Evolutionary conservation across 2,797 vertebrate genomes (phyloP).

Genomic region (Enteromius fasciolatus): DNA sequence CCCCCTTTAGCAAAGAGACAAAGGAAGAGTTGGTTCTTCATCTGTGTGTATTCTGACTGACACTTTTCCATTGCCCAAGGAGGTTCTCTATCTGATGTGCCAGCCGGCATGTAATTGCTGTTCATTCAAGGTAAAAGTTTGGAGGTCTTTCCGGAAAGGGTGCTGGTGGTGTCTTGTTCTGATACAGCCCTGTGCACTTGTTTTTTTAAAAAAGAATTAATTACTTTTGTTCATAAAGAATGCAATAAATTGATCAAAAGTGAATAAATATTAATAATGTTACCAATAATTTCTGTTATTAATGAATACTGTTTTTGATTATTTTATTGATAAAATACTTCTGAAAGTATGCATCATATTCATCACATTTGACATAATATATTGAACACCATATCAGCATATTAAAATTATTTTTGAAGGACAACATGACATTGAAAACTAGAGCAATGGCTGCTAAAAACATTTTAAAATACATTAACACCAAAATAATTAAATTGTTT

Average conservation of each 20-base stretch:
- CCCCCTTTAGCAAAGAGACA: slow-evolving; percentile 5
- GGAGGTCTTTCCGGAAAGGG: slow-evolving; percentile 74
- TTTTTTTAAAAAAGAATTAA: background rate
- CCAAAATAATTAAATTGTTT: background rate
- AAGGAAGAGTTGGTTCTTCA: slow-evolving; percentile 24
- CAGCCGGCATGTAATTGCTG: slow-evolving; percentile 70
- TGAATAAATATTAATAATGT: background rate
- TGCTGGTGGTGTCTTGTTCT: slow-evolving; percentile 64
- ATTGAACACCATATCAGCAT: background rate
- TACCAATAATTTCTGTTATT: background rate
- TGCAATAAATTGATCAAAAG: background rate
- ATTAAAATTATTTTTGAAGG: background rate
- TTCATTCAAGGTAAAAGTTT: slow-evolving; percentile 66
- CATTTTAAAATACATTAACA: background rate
- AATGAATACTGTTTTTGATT: background rate
- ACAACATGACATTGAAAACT: background rate
- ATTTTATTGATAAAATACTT: background rate
- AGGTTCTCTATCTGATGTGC: slow-evolving; percentile 62
- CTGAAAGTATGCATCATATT: background rate
- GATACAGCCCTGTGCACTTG: slow-evolving; percentile 57
- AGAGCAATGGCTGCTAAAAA: background rate
- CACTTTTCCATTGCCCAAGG: slow-evolving; percentile 69
- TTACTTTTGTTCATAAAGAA: background rate
- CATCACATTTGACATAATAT: background rate
- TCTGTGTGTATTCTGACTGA: slow-evolving; percentile 70